These are phyloP conservation scores for Orthonyx spaldingii DNA, from an alignment of 2,113 vertebrate genomes.

Conservation along the genomic window DNA sequence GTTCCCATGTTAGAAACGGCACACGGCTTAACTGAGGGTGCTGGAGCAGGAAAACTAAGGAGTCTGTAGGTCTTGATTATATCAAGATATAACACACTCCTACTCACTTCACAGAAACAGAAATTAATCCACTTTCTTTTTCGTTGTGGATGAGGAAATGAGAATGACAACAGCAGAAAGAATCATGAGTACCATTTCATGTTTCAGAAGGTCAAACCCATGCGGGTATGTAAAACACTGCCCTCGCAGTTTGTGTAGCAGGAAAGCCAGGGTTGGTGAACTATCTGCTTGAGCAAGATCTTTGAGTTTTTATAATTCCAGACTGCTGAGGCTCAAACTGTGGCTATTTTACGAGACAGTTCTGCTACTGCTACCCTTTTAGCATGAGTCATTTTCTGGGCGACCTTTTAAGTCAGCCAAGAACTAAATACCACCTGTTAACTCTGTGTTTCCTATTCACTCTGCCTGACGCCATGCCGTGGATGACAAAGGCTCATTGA, in stretches of 20 bases:
- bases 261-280: background rate
- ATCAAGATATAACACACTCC: background rate
- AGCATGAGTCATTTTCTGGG: slow-evolving; percentile 36
- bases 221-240: background rate
- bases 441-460: slow-evolving; percentile 29
- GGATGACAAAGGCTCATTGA: background rate
- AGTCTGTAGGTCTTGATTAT: background rate
- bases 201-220: background rate
- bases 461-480: background rate
- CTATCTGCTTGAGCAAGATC: background rate
- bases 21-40: background rate
- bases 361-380: slow-evolving; percentile 7
- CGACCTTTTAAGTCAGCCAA: slow-evolving; percentile 45
- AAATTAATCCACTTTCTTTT: background rate
- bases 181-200: background rate
- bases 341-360: background rate
- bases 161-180: background rate
- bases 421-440: slow-evolving; percentile 46
- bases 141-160: background rate
- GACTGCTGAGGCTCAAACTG: background rate
- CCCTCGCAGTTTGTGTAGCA: background rate
- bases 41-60: background rate
- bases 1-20: background rate
- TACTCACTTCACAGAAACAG: background rate
- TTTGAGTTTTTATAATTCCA: background rate